Evolutionary conservation across 2,888 invertebrate species (phyloP).

Genomic region (Chorisops tibialis): DNA sequence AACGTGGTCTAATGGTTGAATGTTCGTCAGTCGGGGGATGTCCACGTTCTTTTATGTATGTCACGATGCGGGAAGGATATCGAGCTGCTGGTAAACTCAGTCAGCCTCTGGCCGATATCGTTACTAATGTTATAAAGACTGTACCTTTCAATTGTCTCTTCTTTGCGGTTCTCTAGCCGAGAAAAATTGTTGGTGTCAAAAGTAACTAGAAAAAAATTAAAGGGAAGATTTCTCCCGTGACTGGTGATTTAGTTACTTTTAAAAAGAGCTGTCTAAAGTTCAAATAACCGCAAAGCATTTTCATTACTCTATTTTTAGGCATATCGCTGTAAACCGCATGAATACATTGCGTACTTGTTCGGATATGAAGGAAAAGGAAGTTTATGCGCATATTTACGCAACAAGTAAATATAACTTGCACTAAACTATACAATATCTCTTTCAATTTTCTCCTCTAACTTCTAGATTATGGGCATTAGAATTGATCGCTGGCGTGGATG

Average conservation of each 20-base stretch:
- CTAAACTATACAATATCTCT: slow-evolving; percentile 1
- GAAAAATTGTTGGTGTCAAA: too few species aligned
- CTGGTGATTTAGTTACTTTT: neutral
- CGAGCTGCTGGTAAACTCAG: too few species aligned
- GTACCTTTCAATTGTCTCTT: too few species aligned
- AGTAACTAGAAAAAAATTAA: too few species aligned
- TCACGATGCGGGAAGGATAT: too few species aligned
- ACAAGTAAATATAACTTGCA: slow-evolving; percentile 56
- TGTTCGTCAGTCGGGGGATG: too few species aligned
- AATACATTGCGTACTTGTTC: slow-evolving; percentile 74
- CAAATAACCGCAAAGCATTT: neutral
- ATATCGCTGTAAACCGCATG: slow-evolving; percentile 53
- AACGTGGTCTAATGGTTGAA: too few species aligned
- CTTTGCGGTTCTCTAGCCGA: too few species aligned
- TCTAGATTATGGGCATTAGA: slow-evolving; percentile 73
- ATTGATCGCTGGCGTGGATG: slow-evolving; percentile 67
- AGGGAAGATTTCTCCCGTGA: neutral
- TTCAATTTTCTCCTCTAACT: slow-evolving; percentile 31
- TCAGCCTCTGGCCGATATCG: too few species aligned
- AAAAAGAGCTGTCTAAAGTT: too few species aligned
- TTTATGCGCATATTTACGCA: slow-evolving; percentile 71
- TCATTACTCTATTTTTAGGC: slow-evolving; percentile 37
- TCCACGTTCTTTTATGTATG: too few species aligned
- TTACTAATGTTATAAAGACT: too few species aligned
- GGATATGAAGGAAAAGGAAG: slow-evolving; percentile 86